Evolutionary conservation across 1,140 invertebrate genomes (phyloP).

Genomic region (Drosophila rhopaloa): DNA sequence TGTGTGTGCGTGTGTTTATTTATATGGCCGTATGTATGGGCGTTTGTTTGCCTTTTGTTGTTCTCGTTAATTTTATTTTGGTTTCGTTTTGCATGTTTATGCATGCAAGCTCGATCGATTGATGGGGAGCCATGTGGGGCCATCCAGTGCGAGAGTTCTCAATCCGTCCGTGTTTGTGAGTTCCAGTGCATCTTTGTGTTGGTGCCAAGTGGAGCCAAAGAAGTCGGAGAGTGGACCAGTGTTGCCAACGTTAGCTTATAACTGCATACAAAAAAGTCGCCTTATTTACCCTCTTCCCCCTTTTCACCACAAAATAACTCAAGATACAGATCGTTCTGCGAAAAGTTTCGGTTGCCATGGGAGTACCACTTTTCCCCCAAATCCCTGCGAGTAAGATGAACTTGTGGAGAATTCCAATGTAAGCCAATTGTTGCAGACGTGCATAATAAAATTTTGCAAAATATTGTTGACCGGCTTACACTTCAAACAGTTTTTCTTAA

Average conservation of each 20-base stretch:
- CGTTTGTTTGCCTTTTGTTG: slow-evolving; percentile 73
- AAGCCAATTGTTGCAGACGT: slow-evolving; percentile 6
- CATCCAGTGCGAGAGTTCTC: slow-evolving; percentile 42
- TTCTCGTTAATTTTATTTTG: slow-evolving; percentile 82
- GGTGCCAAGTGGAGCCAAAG: slow-evolving; percentile 15
- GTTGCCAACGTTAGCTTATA: slow-evolving; percentile 28
- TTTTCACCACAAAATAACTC: background rate
- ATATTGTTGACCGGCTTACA: background rate
- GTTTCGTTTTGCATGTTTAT: slow-evolving; percentile 79
- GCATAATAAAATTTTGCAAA: background rate
- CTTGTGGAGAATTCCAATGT: background rate
- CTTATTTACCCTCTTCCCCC: slow-evolving; percentile 1
- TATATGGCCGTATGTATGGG: slow-evolving; percentile 50
- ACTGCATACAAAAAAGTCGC: slow-evolving; percentile 21
- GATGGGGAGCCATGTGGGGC: slow-evolving; percentile 68
- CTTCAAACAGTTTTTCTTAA: too few relatives aligned
- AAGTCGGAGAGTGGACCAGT: slow-evolving; percentile 22
- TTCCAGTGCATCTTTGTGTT: slow-evolving; percentile 18
- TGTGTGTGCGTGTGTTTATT: slow-evolving; percentile 41
- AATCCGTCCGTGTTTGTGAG: slow-evolving; percentile 13
- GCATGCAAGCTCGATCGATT: slow-evolving; percentile 78
- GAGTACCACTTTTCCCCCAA: background rate
- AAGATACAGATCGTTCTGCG: slow-evolving; percentile 28
- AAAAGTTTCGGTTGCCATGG: slow-evolving; percentile 12
- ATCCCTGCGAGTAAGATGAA: background rate